Percentiles rank a stretch among this genome's conserved stretches.
Conservation (phyloP, 2,797 vertebrate genomes). For the Fundulus diaphanus region DNA sequence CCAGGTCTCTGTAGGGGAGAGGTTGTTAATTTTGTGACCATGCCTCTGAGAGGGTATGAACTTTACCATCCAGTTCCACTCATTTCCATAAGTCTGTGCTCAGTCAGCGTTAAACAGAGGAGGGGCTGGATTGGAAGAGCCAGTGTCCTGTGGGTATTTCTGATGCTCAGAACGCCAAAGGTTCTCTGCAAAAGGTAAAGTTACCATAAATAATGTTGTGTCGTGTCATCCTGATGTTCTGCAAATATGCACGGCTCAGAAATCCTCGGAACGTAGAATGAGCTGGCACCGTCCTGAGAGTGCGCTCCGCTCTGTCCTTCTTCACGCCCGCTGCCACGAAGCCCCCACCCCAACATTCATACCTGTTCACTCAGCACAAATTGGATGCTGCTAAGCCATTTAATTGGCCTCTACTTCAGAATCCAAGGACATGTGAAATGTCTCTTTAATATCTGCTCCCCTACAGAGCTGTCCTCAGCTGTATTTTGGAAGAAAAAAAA, state of each 20-base stretch:
- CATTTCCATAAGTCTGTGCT: conserved; percentile 75
- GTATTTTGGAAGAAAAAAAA: conserved; percentile 36
- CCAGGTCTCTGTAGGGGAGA: conserved; percentile 67
- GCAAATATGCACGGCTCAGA: conserved; percentile 63
- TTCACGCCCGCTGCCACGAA: conserved; percentile 43
- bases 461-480: conserved; percentile 38
- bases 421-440: conserved; percentile 69
- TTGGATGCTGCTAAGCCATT: conserved; percentile 73
- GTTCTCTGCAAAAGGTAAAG: conserved; percentile 66
- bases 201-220: conserved; percentile 68
- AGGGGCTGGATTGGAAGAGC: conserved; percentile 18
- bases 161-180: conserved; percentile 65
- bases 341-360: conserved; percentile 50
- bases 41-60: conserved; percentile 63
- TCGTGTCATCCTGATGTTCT: conserved; percentile 59
- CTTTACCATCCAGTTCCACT: conserved; percentile 59
- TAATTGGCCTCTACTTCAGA: conserved; percentile 71
- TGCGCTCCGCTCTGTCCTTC: conserved; percentile 33
- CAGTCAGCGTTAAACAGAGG: conserved; percentile 70
- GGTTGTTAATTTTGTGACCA: conserved; percentile 77
- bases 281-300: conserved; percentile 53
- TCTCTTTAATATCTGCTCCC: conserved; percentile 60
- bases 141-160: conserved; percentile 69
- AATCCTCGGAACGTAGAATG: conserved; percentile 42
- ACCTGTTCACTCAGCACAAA: conserved; percentile 73